phyloP scores from a whole-genome alignment of 2,888 invertebrate genomes.

The Cataglyphis albicans region DNA sequence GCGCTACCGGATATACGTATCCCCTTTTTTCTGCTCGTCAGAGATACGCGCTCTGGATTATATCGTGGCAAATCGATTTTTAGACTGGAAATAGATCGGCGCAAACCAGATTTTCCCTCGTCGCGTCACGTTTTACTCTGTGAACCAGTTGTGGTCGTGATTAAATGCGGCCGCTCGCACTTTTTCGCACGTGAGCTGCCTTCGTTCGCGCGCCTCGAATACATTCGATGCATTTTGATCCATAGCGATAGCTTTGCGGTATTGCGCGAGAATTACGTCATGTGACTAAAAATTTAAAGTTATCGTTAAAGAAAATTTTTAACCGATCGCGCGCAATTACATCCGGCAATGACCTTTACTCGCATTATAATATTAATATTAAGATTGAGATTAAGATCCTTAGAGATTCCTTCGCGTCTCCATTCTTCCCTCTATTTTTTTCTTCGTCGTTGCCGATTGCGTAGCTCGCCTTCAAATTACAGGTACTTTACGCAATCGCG shows the following conservation, averaged over 20 bases:
- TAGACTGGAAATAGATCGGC: conserved; percentile 40
- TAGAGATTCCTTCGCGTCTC: background rate
- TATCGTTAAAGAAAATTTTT: background rate
- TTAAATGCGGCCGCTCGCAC: conserved; percentile 43
- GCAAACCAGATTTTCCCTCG: conserved; percentile 43
- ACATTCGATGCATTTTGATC: conserved; percentile 21
- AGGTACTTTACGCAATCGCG: conserved; percentile 80
- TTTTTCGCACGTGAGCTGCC: conserved; percentile 31
- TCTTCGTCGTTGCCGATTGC: conserved; percentile 15
- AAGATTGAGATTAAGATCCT: background rate
- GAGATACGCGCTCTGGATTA: conserved; percentile 18
- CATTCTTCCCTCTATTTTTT: background rate
- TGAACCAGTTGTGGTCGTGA: conserved; percentile 45
- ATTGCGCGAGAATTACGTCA: background rate
- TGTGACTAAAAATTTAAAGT: background rate
- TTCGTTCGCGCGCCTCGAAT: conserved; percentile 16
- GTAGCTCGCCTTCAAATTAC: conserved; percentile 76
- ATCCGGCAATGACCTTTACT: conserved; percentile 18
- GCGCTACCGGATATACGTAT: conserved; percentile 24
- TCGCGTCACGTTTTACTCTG: conserved; percentile 44
- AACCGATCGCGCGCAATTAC: background rate
- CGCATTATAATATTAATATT: background rate
- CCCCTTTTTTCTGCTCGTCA: background rate
- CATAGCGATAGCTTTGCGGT: background rate
- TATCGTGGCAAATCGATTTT: conserved; percentile 52